Evolutionary conservation across 2,888 invertebrate genomes (phyloP).

Genomic region (Stenoptilia bipunctidactyla): DNA sequence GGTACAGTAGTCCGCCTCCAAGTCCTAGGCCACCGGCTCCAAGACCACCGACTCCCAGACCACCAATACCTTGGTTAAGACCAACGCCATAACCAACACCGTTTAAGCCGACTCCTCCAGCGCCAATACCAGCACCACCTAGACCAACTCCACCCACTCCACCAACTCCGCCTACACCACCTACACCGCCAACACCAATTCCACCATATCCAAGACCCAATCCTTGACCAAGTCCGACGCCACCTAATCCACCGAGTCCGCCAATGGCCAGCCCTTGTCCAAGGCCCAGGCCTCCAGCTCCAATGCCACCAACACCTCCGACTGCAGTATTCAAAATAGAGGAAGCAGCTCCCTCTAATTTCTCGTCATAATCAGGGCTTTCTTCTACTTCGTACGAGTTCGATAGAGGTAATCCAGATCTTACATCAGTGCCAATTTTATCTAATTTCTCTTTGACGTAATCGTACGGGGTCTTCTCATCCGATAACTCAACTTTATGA

Average conservation of each 20-base stretch:
- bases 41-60: constrained; percentile 38
- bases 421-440: constrained; percentile 35
- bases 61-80: constrained; percentile 26
- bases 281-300: constrained; percentile 20
- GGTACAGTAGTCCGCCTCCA: constrained; percentile 44
- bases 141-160: constrained; percentile 23
- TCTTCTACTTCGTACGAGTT: constrained; percentile 72
- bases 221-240: constrained; percentile 25
- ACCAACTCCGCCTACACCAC: constrained; percentile 16
- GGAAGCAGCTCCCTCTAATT: constrained; percentile 54
- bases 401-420: constrained; percentile 47
- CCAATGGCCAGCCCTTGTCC: constrained; percentile 21
- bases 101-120: constrained; percentile 30
- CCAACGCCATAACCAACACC: constrained; percentile 24
- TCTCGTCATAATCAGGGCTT: constrained; percentile 69
- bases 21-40: constrained; percentile 37
- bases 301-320: constrained; percentile 23
- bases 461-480: constrained; percentile 58
- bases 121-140: constrained; percentile 22
- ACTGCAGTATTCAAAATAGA: constrained; percentile 43
- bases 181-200: constrained; percentile 25
- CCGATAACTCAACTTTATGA: constrained; percentile 39
- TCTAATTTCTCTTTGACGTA: constrained; percentile 54
- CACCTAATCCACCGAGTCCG: constrained; percentile 22
- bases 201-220: constrained; percentile 29